Evolutionary conservation across 2,888 invertebrate genomes (phyloP).

Genomic region (Dugesia japonica): DNA sequence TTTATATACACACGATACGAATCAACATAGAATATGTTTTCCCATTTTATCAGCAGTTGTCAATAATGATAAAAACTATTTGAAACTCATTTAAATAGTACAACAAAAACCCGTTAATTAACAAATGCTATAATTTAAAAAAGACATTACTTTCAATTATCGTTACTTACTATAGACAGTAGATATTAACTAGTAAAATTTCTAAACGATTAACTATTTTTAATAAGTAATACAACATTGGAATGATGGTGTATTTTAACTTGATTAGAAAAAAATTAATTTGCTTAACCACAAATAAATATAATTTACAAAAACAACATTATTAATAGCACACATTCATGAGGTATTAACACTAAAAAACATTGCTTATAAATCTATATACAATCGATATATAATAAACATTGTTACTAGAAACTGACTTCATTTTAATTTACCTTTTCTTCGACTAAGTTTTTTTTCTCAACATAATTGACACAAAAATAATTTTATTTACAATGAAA

Average conservation of each 20-base stretch:
- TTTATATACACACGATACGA: background rate
- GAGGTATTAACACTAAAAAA: conserved; percentile 15
- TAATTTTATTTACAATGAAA: conserved; percentile 20
- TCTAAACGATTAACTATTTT: background rate
- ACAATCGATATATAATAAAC: conserved; percentile 2
- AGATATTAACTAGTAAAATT: background rate
- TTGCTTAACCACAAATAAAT: background rate
- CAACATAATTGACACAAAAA: conserved; percentile 12
- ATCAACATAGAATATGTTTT: background rate
- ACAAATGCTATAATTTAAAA: background rate
- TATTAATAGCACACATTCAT: background rate
- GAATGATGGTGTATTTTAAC: background rate
- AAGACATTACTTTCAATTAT: background rate
- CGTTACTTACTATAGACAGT: background rate
- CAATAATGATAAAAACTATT: background rate
- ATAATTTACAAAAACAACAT: background rate
- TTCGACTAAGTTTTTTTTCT: background rate
- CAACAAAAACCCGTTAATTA: background rate
- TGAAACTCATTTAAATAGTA: background rate
- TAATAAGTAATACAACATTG: background rate
- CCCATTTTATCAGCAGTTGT: background rate
- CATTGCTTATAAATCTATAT: background rate
- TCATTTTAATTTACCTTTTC: background rate
- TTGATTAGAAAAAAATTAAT: background rate
- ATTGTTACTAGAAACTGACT: conserved; percentile 12